A percentile compares a stretch with the other conserved stretches of the same genome.
Evolutionary conservation across 2,113 vertebrate genomes (phyloP).

Genomic region (Trichechus manatus): DNA sequence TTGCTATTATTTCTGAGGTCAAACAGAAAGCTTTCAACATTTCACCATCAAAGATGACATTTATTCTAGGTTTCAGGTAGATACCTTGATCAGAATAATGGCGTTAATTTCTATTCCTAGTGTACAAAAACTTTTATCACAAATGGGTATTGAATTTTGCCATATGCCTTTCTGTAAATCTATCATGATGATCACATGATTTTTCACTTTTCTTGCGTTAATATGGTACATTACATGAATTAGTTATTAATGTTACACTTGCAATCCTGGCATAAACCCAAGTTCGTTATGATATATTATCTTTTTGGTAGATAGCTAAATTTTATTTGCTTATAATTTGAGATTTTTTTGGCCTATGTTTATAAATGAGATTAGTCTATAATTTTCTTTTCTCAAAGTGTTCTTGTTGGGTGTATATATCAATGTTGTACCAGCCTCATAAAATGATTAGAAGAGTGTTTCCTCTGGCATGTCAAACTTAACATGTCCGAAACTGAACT

Average conservation of each 20-base stretch:
- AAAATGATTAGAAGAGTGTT: not conserved
- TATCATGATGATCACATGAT: not conserved
- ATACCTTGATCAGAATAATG: not conserved
- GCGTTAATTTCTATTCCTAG: not conserved
- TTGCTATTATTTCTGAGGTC: not conserved
- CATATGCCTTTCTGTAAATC: not conserved
- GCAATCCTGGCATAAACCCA: conserved; percentile 29
- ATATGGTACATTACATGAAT: not conserved
- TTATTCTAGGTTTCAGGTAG: not conserved
- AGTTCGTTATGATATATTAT: not conserved
- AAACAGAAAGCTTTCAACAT: not conserved
- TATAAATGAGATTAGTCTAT: not conserved
- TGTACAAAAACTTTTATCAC: not conserved
- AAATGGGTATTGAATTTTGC: not conserved
- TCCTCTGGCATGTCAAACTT: not conserved
- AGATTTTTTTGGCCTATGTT: not conserved
- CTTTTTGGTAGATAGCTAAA: not conserved
- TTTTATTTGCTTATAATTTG: not conserved
- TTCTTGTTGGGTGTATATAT: conserved; percentile 14
- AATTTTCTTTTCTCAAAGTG: not conserved
- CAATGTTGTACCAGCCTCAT: not conserved
- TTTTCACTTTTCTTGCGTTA: not conserved
- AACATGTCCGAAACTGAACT: not conserved
- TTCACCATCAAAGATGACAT: conserved; percentile 6
- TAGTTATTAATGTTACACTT: conserved; percentile 7